phyloP scores from a whole-genome alignment of 2,797 vertebrate genomes.

The Takifugu ocellatus region DNA sequence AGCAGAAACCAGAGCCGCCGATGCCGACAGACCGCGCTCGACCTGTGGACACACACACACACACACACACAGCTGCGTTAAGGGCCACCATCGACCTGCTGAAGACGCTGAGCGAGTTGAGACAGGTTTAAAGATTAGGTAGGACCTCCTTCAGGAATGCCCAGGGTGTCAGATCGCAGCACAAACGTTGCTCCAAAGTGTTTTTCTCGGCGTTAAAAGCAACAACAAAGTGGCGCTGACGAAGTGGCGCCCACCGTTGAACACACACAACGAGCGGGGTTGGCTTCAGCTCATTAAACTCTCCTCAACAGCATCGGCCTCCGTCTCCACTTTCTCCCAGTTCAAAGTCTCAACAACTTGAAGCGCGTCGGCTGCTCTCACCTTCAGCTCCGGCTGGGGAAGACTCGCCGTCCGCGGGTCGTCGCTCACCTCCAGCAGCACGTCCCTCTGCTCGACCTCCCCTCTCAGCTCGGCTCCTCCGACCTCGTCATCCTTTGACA shows the following conservation, averaged over 20 bases:
- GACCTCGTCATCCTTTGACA: slow-evolving; percentile 71
- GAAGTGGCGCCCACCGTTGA: too few relatives aligned
- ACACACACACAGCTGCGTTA: slow-evolving; percentile 29
- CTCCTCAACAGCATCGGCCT: not conserved
- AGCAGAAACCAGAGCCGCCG: slow-evolving; percentile 80
- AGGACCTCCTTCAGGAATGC: slow-evolving; percentile 65
- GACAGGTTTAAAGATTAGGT: slow-evolving; percentile 50
- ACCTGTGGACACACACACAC: slow-evolving; percentile 53
- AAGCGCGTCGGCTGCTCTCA: slow-evolving; percentile 12
- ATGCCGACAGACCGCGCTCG: slow-evolving; percentile 64
- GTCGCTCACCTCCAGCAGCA: slow-evolving; percentile 77
- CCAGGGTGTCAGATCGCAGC: slow-evolving; percentile 25
- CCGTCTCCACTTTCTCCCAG: not conserved
- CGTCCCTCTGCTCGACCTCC: slow-evolving; percentile 75
- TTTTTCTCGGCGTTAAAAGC: not conserved
- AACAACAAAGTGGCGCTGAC: too few relatives aligned
- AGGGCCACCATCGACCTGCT: slow-evolving; percentile 56
- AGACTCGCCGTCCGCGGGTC: slow-evolving; percentile 74
- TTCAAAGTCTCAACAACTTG: slow-evolving; percentile 1
- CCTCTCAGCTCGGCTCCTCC: slow-evolving; percentile 58
- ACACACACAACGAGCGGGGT: too few relatives aligned
- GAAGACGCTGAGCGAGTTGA: slow-evolving; percentile 58
- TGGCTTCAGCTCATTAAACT: too few relatives aligned
- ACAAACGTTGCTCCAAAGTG: not conserved
- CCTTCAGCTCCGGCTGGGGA: slow-evolving; percentile 55